Conservation (phyloP, 2,113 vertebrate genomes). For the Pavo muticus region DNA sequence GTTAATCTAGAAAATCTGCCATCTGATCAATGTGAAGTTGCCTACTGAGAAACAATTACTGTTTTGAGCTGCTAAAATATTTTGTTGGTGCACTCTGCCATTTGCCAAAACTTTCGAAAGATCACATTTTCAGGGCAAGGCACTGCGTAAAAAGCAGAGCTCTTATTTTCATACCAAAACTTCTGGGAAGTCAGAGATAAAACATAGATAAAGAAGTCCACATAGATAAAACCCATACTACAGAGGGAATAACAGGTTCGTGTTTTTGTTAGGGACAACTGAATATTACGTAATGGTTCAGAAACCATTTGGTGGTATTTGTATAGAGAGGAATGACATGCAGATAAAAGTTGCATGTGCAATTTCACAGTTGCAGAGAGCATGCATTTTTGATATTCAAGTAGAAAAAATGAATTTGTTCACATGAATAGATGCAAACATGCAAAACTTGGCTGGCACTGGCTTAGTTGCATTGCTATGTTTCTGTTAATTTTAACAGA, state of each 20-base stretch:
- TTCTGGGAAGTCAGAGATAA: not conserved
- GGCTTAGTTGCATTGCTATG: not conserved
- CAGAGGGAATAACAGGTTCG: not conserved
- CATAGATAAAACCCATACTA: not conserved
- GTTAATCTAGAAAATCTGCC: constrained; percentile 43
- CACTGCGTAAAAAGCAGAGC: not conserved
- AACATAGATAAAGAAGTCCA: no score
- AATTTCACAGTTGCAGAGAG: not conserved
- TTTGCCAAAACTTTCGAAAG: not conserved
- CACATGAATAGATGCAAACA: not conserved
- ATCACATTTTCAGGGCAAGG: not conserved
- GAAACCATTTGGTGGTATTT: not conserved
- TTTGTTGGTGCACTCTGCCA: not conserved
- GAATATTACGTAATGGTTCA: not conserved
- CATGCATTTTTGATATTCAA: not conserved
- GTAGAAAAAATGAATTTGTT: not conserved
- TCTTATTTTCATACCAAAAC: not conserved
- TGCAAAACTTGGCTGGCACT: not conserved
- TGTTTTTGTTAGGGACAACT: not conserved
- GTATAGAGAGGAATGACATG: not conserved
- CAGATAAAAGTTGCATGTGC: not conserved
- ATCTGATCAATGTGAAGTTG: not conserved
- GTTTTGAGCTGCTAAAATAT: not conserved
- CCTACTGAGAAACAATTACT: not conserved
- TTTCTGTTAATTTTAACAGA: not conserved